A percentile compares a stretch with the other conserved stretches of the same genome.
These are phyloP conservation scores for Rhagophthalmus giganteus DNA, from an alignment of 2,888 invertebrate genomes.

Conservation along the genomic window DNA sequence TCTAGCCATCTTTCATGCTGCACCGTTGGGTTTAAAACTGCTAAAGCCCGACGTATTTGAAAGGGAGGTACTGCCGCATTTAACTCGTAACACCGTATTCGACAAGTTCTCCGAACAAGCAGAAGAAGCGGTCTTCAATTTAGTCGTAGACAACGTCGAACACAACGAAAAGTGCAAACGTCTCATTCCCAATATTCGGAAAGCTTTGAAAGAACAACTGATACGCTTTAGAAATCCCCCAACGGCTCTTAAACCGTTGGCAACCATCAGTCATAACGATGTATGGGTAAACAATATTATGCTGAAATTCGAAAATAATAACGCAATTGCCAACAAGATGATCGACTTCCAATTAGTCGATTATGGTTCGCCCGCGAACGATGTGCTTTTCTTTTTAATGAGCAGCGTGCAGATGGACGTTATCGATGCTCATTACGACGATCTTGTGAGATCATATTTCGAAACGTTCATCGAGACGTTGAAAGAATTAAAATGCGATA, in stretches of 20 bases:
- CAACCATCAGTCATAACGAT: constrained; percentile 60
- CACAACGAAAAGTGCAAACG: constrained; percentile 26
- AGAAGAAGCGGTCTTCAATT: constrained; percentile 17
- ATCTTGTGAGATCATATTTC: constrained; percentile 57
- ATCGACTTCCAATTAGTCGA: constrained; percentile 62
- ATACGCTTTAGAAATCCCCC: constrained; percentile 28
- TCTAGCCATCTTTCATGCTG: constrained; percentile 59
- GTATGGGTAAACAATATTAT: constrained; percentile 64
- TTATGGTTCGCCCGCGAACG: constrained; percentile 57
- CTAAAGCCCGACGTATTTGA: constrained; percentile 52
- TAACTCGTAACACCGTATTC: constrained; percentile 28
- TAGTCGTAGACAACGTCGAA: constrained; percentile 12
- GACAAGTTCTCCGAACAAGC: constrained; percentile 20
- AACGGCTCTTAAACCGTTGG: constrained; percentile 55
- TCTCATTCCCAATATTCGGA: constrained; percentile 22
- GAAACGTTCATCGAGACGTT: constrained; percentile 53
- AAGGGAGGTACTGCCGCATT: constrained; percentile 47
- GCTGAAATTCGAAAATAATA: constrained; percentile 50
- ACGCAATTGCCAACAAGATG: constrained; percentile 50
- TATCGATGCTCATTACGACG: constrained; percentile 51
- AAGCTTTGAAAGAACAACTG: constrained; percentile 9
- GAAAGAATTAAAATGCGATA: constrained; percentile 39
- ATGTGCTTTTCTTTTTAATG: constrained; percentile 60
- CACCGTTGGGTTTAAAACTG: constrained; percentile 58
- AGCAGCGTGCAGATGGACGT: constrained; percentile 55